These are phyloP conservation scores for Hylaeus anthracinus DNA, from an alignment of 1,140 invertebrate genomes.

Conservation along the genomic window DNA sequence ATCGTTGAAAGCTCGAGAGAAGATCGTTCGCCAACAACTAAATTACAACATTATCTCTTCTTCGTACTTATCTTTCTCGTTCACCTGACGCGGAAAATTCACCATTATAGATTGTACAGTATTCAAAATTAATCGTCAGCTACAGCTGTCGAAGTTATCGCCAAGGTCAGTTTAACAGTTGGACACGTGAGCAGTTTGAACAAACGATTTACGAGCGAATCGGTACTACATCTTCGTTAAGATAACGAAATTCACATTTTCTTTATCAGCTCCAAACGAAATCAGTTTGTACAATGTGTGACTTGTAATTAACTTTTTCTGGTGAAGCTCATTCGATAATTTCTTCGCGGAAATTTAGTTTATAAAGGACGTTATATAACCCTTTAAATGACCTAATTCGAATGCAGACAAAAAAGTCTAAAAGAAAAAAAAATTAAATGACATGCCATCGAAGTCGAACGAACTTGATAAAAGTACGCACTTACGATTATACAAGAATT, in stretches of 20 bases:
- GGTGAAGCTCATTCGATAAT: neutral
- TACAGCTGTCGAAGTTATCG: neutral
- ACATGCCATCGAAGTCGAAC: neutral
- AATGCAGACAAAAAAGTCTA: neutral
- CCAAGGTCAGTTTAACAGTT: conserved; percentile 26
- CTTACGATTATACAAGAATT: no score
- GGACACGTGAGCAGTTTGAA: conserved; percentile 17
- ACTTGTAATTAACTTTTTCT: neutral
- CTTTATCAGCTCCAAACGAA: neutral
- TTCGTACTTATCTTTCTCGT: neutral
- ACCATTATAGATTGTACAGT: conserved; percentile 1
- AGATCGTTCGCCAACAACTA: neutral
- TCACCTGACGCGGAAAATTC: conserved; percentile 14
- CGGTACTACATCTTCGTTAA: neutral
- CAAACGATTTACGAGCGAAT: conserved; percentile 12
- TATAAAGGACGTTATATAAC: neutral
- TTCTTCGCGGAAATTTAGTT: neutral
- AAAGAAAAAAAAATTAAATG: neutral
- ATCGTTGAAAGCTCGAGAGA: neutral
- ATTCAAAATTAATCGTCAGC: conserved; percentile 37
- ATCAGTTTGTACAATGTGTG: neutral
- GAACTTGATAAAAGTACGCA: neutral
- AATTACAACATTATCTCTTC: conserved; percentile 15
- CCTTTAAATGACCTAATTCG: neutral
- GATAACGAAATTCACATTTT: conserved; percentile 6